Conservation (phyloP, 2,888 invertebrate genomes). For the Parapristionchus giblindavisi region DNA sequence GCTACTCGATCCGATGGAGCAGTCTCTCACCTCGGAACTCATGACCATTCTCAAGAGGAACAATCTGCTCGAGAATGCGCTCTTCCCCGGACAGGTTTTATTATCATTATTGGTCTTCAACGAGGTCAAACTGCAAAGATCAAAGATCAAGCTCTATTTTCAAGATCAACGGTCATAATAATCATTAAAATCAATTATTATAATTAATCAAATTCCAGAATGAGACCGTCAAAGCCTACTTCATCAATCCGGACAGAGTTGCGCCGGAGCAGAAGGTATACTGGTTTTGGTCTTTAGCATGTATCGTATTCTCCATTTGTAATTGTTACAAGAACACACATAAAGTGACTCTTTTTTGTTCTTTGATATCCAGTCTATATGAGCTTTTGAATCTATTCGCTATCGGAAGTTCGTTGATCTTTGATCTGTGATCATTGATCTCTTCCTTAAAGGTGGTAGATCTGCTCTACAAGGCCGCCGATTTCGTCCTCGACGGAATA, state of each 20-base stretch:
- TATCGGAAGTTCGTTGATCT: background rate
- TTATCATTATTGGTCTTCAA: background rate
- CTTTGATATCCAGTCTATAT: background rate
- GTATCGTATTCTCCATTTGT: background rate
- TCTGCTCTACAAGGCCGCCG: conserved; percentile 29
- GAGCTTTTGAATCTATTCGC: background rate
- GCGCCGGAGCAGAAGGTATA: conserved; percentile 6
- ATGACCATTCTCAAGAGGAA: conserved; percentile 32
- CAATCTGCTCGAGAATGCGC: conserved; percentile 31
- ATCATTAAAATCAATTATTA: background rate
- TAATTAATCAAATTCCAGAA: background rate
- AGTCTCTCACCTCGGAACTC: background rate
- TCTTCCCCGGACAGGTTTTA: conserved; percentile 17
- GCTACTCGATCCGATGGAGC: conserved; percentile 5
- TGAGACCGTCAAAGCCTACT: conserved; percentile 7
- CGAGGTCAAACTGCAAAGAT: background rate
- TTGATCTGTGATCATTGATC: background rate
- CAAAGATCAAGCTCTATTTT: background rate
- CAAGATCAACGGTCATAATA: background rate
- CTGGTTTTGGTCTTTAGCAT: background rate
- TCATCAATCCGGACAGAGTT: conserved; percentile 18
- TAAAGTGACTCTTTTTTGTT: background rate
- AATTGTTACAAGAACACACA: background rate
- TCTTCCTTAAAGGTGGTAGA: conserved; percentile 13
- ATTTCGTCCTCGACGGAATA: conserved; percentile 30